Conservation (phyloP, 2,888 invertebrate species). For the Homarus gammarus region DNA sequence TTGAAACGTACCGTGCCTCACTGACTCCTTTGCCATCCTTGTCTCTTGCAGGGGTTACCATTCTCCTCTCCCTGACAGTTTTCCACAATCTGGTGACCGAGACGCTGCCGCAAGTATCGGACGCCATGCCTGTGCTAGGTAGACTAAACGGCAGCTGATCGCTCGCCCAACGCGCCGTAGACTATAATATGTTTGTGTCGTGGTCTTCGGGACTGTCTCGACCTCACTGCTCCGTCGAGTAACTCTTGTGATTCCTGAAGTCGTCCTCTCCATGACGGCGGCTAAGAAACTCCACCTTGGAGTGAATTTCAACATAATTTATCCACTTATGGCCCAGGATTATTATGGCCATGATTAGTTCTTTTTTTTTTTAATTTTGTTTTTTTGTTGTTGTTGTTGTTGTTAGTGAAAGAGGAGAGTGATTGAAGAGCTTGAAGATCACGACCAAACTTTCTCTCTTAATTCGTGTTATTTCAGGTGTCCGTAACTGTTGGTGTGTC, state of each 20-base stretch:
- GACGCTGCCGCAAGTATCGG: conserved; percentile 82
- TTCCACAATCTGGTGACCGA: conserved; percentile 83
- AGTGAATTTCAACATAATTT: too few species aligned
- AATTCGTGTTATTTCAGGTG: conserved; percentile 75
- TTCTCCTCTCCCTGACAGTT: conserved; percentile 82
- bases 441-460: conserved; percentile 53
- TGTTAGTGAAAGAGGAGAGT: too few species aligned
- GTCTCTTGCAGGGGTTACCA: conserved; percentile 81
- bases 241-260: too few species aligned
- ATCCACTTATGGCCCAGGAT: too few species aligned
- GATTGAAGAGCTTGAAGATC: background rate
- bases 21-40: conserved; percentile 71
- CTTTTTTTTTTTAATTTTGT: too few species aligned
- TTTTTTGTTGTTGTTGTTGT: too few species aligned
- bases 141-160: conserved; percentile 71
- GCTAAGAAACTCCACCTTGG: too few species aligned
- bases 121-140: conserved; percentile 82
- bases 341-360: too few species aligned
- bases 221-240: too few species aligned
- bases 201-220: conserved; percentile 13
- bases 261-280: too few species aligned
- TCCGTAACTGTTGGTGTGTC: conserved; percentile 70
- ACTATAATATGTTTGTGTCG: conserved; percentile 38
- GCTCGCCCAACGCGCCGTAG: conserved; percentile 49
- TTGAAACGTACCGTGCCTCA: conserved; percentile 36